Percentiles rank a stretch among this genome's conserved stretches.
phyloP scores from a whole-genome alignment of 2,113 vertebrate genomes.

The Ginglymostoma cirratum region DNA sequence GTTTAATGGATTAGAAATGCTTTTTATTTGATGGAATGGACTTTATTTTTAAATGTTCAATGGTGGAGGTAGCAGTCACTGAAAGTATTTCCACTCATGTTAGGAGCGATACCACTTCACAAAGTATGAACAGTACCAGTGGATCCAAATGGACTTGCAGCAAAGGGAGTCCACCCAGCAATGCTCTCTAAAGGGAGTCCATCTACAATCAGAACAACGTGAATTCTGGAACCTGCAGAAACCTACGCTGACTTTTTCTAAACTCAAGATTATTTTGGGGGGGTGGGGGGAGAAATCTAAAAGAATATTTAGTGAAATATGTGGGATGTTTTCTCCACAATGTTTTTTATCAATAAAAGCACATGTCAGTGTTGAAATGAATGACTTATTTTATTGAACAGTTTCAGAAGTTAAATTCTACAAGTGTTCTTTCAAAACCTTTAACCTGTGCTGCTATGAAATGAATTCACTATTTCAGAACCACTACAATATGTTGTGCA shows the following conservation, averaged over 20 bases:
- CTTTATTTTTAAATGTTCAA: constrained; percentile 36
- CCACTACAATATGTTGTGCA: background rate
- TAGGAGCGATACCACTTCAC: constrained; percentile 24
- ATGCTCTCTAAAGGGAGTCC: background rate
- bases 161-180: background rate
- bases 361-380: constrained; percentile 15
- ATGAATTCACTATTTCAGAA: background rate
- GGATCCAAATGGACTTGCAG: background rate
- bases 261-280: background rate
- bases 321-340: constrained; percentile 24
- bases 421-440: background rate
- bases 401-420: background rate
- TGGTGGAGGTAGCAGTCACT: constrained; percentile 31
- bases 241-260: constrained; percentile 11
- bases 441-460: background rate
- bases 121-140: constrained; percentile 12
- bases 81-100: constrained; percentile 12
- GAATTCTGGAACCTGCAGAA: constrained; percentile 5
- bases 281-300: background rate
- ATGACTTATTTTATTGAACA: constrained; percentile 10
- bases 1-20: background rate
- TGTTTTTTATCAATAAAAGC: constrained; percentile 37
- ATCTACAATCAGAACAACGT: constrained; percentile 17
- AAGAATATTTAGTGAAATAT: constrained; percentile 32
- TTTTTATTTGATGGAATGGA: constrained; percentile 34